These are phyloP conservation scores for Spilosoma lubricipeda DNA, from an alignment of 2,888 invertebrate species.

Conservation along the genomic window DNA sequence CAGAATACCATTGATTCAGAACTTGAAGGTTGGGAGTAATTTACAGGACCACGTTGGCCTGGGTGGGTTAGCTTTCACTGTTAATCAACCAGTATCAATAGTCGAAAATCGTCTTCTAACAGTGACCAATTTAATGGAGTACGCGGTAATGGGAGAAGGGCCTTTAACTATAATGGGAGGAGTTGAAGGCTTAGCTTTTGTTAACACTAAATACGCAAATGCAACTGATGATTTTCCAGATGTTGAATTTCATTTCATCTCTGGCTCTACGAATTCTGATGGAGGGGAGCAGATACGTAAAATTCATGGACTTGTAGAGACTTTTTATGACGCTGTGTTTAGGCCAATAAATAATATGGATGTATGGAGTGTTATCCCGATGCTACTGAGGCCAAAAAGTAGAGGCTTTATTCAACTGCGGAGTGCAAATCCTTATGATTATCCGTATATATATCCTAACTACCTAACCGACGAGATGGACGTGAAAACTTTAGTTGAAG, in stretches of 20 bases:
- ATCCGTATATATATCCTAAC: slow-evolving; percentile 96
- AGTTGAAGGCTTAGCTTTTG: slow-evolving; percentile 95
- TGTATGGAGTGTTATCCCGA: slow-evolving; percentile 94
- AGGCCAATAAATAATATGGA: slow-evolving; percentile 91
- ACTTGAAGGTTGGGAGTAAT: slow-evolving; percentile 94
- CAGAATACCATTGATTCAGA: slow-evolving; percentile 92
- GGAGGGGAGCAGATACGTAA: slow-evolving; percentile 93
- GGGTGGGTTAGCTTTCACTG: slow-evolving; percentile 93
- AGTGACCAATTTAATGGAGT: slow-evolving; percentile 92
- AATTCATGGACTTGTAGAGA: slow-evolving; percentile 91
- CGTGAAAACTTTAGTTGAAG: slow-evolving; percentile 92
- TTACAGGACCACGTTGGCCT: slow-evolving; percentile 96
- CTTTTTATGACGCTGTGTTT: slow-evolving; percentile 91
- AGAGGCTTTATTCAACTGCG: slow-evolving; percentile 93
- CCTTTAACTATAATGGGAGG: slow-evolving; percentile 95
- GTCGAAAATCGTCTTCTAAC: slow-evolving; percentile 93
- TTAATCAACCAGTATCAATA: slow-evolving; percentile 92
- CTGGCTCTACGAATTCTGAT: slow-evolving; percentile 95
- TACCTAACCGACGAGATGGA: slow-evolving; percentile 94
- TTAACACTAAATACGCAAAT: slow-evolving; percentile 94
- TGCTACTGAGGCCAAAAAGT: slow-evolving; percentile 94
- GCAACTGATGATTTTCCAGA: slow-evolving; percentile 94
- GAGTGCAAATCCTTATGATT: slow-evolving; percentile 94
- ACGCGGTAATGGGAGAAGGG: slow-evolving; percentile 93
- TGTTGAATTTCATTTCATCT: slow-evolving; percentile 95